Evolutionary conservation across 2,888 invertebrate species (phyloP), one percentile per base, ranked within the genome.

Genomic region (Idaea biselata): DNA sequence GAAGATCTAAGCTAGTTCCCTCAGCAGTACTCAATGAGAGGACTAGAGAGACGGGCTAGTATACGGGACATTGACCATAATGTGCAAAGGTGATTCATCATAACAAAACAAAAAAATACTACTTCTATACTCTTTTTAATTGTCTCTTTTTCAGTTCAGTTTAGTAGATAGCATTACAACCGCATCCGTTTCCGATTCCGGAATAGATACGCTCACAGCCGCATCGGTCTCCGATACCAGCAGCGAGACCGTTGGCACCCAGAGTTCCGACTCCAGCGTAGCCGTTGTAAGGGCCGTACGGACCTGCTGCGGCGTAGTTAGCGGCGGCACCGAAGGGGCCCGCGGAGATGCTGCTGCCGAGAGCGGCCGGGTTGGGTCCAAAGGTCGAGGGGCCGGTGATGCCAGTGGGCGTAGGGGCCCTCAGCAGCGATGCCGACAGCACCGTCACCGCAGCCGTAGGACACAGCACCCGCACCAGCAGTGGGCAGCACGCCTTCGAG

Each of bases 401-500:
- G 2, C 70, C 67, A 17, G 71, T 63, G n/a, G n/a, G 61, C 59
- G 7, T 67, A 63, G 16, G 68, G 64, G 6, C 62, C 62, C 59
- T 63, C 65, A 18, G 63, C 62, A 56, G 64, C 59, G 61, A 73
- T 74, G 33, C 68, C 75, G 6, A 73, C 62, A 16, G 61, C 63
- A 14, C 74, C 77, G 18, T 72, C 67, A 6, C 76, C 78, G 59
- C 78, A 79, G 1, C 73, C 73, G 62, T 77, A 79, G 16, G 73
- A 76, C 14, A 79, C 76, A 3, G 69, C 73, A 7, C 76, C 78
- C 3, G 73, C 68, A 0, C 82, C 83, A 62, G 68, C 72, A 16
- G 76, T 69, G 0, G 79, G 75, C 55, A 80, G 59, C 8, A 71
- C 63, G 0, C 82, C 83, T 8, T 83, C 79, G 18, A 83, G 53